Evolutionary conservation across 2,113 vertebrate genomes (phyloP).

Genomic region (chimpanzee (Pan troglodytes)): DNA sequence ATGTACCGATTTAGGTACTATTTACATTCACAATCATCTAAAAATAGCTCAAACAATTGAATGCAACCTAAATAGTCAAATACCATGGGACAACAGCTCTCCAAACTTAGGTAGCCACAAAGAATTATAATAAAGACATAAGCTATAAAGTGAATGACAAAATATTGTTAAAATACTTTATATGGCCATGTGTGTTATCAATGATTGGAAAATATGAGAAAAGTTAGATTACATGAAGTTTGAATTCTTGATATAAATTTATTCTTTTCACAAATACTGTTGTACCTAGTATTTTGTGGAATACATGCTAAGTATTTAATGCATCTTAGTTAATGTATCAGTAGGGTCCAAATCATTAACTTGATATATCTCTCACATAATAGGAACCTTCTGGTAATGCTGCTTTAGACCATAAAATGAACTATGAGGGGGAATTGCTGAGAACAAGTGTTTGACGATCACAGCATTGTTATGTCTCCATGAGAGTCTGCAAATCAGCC

Average conservation of each 20-base stretch:
- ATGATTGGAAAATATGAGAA: background rate
- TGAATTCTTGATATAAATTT: background rate
- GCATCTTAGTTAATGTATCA: background rate
- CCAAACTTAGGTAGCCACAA: background rate
- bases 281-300: background rate
- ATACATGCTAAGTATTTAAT: background rate
- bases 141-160: conserved; percentile 1
- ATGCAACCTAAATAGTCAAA: background rate
- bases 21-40: conserved; percentile 32
- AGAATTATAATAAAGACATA: background rate
- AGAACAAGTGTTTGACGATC: background rate
- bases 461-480: background rate
- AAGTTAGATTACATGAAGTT: background rate
- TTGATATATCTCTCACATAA: background rate
- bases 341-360: background rate
- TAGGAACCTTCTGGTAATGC: background rate
- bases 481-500: background rate
- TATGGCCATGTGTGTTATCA: background rate
- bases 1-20: background rate
- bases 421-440: background rate
- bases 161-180: background rate
- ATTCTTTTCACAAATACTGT: background rate
- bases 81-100: background rate
- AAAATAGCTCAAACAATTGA: conserved; percentile 33
- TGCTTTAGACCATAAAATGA: background rate